These are phyloP conservation scores for Pentamera pediparva DNA, from an alignment of 53 echinoderm and acorn worm species.

Conservation along the genomic window DNA sequence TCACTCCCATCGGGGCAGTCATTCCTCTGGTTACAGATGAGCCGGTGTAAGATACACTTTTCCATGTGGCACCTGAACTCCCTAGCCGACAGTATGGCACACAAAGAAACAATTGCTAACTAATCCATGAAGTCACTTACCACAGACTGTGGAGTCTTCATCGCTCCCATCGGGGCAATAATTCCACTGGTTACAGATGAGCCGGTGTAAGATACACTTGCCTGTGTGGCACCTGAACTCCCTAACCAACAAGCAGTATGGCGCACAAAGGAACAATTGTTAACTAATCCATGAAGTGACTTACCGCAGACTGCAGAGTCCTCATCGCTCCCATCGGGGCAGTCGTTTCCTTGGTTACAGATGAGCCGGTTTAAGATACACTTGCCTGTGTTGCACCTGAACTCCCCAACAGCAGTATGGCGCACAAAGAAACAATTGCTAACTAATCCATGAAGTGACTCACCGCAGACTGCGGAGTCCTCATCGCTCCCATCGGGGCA, in stretches of 20 bases:
- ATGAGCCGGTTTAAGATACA: constrained; percentile 58
- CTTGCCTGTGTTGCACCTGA: constrained; percentile 52
- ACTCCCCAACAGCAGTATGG: constrained; percentile 72
- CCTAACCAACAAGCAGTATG: no score
- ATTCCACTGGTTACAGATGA: constrained; percentile 48
- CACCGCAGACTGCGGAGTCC: constrained; percentile 24
- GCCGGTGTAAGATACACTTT: constrained; percentile 51
- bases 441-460: no score
- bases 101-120: no score
- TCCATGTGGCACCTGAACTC: constrained; percentile 65
- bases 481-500: constrained; percentile 76
- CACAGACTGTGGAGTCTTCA: constrained; percentile 61
- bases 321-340: constrained; percentile 66
- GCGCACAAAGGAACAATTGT: no score
- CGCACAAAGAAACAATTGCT: no score
- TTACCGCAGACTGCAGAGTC: constrained; percentile 40
- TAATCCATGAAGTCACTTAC: no score
- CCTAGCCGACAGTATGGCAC: no score
- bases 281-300: no score
- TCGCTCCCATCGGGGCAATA: constrained; percentile 70
- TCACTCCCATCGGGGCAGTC: constrained; percentile 70
- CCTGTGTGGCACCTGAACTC: no score
- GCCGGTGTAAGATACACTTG: constrained; percentile 50
- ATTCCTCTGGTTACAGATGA: constrained; percentile 48
- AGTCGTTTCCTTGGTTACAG: constrained; percentile 73